Base-by-base conservation (phyloP, 1,140 invertebrate species). In the Cherax destructor region DNA sequence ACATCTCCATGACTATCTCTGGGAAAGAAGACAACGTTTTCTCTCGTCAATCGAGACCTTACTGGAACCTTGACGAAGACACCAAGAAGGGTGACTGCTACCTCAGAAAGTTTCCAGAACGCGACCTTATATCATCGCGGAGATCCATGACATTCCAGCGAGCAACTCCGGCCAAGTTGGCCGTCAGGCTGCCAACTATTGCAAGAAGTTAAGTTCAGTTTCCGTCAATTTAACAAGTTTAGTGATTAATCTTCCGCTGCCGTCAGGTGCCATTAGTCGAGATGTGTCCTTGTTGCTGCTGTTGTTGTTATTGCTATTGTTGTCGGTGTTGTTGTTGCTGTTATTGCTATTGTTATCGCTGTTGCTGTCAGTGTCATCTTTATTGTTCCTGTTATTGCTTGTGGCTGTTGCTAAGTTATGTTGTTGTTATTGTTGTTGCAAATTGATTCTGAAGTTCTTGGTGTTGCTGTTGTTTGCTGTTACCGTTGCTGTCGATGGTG, bases 241-340 rank as follows among this genome's bases (percentile, higher is more conserved):
- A 88, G 86, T 88, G 86, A 88, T 88, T 88, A 88, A 88, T 88
- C 86, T 88, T 88, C 77, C 86, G 50, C 47, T 47, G 77, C 77
- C 72, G 86, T 88, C 86, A 88, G 24, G 50, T 61, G 76, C 77
- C 86, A 88, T 88, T 88, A 88, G 86, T 50, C 9, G 77, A 21
- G 77, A 52, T 50, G 77, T 49, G 21, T 50, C 13, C 41, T 4
- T 21, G 77, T 50, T 74, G 7, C 5, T 74, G 6, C 69, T 74
- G 4, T 3, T 74, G 69, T n/a, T 74, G 69, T 30, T 74, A 6
- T 21, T 79, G 77, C 77, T 79, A 47, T 11, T 79, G 77, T 50
- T n/a, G 3, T 4, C 18, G 16, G 18, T 65, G 13, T 16, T 16
- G 13, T 18, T 18, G 61, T 21, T 65, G 61, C 10, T 65, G 61